Evolutionary conservation across 2,888 invertebrate species (phyloP).

Genomic region (Gonocerus acuteangulatus): DNA sequence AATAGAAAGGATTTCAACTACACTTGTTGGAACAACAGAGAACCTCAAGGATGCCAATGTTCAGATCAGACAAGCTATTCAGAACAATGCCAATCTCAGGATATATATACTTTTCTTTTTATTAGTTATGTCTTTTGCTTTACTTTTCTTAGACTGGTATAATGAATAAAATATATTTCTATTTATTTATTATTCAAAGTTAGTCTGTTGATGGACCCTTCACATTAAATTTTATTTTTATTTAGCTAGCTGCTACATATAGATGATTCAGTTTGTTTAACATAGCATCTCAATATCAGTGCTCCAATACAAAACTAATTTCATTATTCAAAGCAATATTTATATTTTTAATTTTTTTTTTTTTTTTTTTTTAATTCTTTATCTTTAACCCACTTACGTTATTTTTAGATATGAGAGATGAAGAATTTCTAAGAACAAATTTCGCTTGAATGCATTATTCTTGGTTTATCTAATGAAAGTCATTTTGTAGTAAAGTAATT

Average conservation of each 20-base stretch:
- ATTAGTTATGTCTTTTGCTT: constrained; percentile 88
- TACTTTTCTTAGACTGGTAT: constrained; percentile 97
- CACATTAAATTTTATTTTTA: background rate
- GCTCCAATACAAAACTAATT: too few relatives aligned
- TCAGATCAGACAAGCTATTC: constrained; percentile 93
- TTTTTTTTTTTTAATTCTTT: too few relatives aligned
- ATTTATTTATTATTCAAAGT: constrained; percentile 9
- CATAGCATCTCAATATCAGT: too few relatives aligned
- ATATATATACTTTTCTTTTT: constrained; percentile 93
- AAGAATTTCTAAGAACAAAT: too few relatives aligned
- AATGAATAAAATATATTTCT: constrained; percentile 58
- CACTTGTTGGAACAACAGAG: constrained; percentile 85
- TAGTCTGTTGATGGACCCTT: background rate
- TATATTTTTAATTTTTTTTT: too few relatives aligned
- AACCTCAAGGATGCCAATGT: constrained; percentile 95
- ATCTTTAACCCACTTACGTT: too few relatives aligned
- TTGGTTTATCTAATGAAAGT: too few relatives aligned
- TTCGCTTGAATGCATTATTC: too few relatives aligned
- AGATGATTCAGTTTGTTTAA: too few relatives aligned
- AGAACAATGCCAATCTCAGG: constrained; percentile 88
- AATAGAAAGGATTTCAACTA: constrained; percentile 80
- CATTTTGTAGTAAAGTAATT: too few relatives aligned
- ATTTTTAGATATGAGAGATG: too few relatives aligned
- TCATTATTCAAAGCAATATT: too few relatives aligned
- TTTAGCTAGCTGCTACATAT: background rate